Evolutionary conservation across 2,797 vertebrate genomes (phyloP).

Genomic region (Gastrophryne carolinensis): DNA sequence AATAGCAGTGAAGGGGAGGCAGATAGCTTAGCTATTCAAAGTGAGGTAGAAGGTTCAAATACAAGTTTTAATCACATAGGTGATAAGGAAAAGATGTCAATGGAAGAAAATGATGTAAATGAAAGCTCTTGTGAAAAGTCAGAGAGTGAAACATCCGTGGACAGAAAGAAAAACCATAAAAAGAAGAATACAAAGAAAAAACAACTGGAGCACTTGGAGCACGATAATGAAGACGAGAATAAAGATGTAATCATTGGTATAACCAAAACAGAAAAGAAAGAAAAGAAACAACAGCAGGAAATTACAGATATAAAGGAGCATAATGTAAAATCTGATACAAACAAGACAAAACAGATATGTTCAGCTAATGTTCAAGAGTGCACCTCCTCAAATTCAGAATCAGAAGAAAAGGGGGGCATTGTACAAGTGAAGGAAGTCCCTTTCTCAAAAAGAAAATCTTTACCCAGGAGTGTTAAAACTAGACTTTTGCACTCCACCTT

Average conservation of each 20-base stretch:
- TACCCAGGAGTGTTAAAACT: constrained; percentile 55
- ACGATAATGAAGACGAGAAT: constrained; percentile 47
- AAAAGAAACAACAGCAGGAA: constrained; percentile 32
- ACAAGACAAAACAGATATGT: not conserved
- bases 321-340: constrained; percentile 50
- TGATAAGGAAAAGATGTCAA: not conserved
- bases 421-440: constrained; percentile 41
- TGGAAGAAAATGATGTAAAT: not conserved
- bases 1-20: constrained; percentile 3
- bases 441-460: constrained; percentile 55
- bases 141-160: constrained; percentile 5
- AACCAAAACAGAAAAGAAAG: not conserved
- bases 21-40: not conserved
- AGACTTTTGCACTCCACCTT: not conserved
- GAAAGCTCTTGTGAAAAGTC: constrained; percentile 17
- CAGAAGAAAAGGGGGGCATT: constrained; percentile 49
- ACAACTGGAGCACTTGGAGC: constrained; percentile 15
- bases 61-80: not conserved
- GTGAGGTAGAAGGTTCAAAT: not conserved
- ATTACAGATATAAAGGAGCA: constrained; percentile 3
- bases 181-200: constrained; percentile 16
- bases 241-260: not conserved
- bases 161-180: not conserved
- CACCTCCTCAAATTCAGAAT: not conserved
- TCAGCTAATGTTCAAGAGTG: not conserved